Evolutionary conservation across 1,140 invertebrate genomes (phyloP).

Genomic region (Drosophila orena): DNA sequence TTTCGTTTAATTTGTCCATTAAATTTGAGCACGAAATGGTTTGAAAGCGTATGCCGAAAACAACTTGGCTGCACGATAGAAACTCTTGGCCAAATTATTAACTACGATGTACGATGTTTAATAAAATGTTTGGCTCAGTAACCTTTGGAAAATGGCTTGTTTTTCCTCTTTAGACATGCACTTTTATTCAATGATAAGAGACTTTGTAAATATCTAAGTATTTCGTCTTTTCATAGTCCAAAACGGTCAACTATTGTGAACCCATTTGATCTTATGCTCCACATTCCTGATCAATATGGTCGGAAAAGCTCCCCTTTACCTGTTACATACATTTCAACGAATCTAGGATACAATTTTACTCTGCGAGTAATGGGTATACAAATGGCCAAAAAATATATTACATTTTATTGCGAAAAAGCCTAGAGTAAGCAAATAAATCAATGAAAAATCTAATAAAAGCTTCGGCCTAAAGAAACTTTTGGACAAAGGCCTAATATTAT

Average conservation of each 20-base stretch:
- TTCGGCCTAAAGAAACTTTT: not conserved
- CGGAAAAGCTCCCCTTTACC: too few relatives aligned
- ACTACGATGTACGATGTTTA: constrained; percentile 3
- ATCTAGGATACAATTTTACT: too few relatives aligned
- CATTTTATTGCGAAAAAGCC: not conserved
- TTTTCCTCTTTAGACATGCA: not conserved
- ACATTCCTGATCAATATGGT: too few relatives aligned
- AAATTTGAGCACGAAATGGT: constrained; percentile 25
- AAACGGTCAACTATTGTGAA: not conserved
- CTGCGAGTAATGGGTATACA: too few relatives aligned
- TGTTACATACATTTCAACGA: too few relatives aligned
- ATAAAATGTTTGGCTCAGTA: constrained; percentile 2
- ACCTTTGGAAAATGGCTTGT: not conserved
- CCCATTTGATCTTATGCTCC: not conserved
- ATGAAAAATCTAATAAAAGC: not conserved
- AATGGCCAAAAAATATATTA: not conserved
- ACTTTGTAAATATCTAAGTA: not conserved
- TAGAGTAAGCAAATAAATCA: not conserved
- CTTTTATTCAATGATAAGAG: not conserved
- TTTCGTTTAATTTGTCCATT: constrained; percentile 44
- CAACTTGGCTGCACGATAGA: constrained; percentile 26
- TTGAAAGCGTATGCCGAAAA: constrained; percentile 23
- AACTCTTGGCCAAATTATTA: constrained; percentile 23
- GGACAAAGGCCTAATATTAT: constrained; percentile 9
- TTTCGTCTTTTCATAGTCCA: too few relatives aligned